Evolutionary conservation across 2,113 vertebrate genomes (phyloP), one percentile per base, ranked within the genome.

Genomic region (Hippopotamus amphibius): DNA sequence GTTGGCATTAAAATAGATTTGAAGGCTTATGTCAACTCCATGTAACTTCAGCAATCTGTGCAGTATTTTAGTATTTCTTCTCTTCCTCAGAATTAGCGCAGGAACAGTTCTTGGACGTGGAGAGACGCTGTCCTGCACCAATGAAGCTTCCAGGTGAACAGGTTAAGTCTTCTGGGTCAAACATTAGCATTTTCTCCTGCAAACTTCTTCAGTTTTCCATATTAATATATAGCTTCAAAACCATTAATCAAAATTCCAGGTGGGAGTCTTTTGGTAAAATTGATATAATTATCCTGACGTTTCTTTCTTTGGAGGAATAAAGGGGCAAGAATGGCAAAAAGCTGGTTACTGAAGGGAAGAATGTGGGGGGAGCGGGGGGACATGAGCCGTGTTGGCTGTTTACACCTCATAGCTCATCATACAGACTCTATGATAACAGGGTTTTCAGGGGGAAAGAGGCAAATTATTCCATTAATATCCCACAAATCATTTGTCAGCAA

Each of bases 91-190:
- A 46, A 37, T 71, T 68, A 88, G 1, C n/a, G 14, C 5, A 19
- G 68, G 12, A 93, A 53, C 22, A 83, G 72, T 85, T 53, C 59
- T 81, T 69, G 48, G 33, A 55, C n/a, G 17, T 53, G 57, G 15
- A 15, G 69, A 83, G 33, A 81, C 61, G 41, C 69, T 80, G 1
- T 79, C 92, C 30, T 30, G 9, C 2, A 16, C 79, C 14, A 88
- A 21, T 21, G 46, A 90, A 59, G 22, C 46, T 90, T 55, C 41
- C 5, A 26, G 28, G 50, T 65, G 69, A 88, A 84, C 59, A 28
- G 16, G 41, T 94, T 59, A 90, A 87, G 59, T 71, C 69, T 94
- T 94, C 92, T 71, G 9, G 33, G 28, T 90, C 72, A 94, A 76
- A 84, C 37, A 10, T 61, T 72, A 69, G 68, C 24, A 28, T 21